A percentile compares a stretch with the other conserved stretches of the same genome.
phyloP scores from a whole-genome alignment of 2,113 vertebrate genomes.

The Nymphicus hollandicus region DNA sequence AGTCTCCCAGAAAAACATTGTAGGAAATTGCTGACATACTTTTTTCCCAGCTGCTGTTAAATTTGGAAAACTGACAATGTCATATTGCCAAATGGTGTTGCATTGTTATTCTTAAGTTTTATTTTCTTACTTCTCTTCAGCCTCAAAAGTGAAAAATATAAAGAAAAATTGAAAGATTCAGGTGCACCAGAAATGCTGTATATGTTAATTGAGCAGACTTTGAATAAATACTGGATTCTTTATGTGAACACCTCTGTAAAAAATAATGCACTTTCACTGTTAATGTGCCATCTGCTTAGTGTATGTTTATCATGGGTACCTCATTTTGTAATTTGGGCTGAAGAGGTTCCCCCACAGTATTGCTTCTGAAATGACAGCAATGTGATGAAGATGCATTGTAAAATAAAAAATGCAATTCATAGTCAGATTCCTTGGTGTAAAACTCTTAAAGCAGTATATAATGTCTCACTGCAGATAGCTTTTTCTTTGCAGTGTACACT shows the following conservation, averaged over 20 bases:
- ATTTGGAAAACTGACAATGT: not conserved
- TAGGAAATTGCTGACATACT: slow-evolving; percentile 1
- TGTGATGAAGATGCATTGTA: not conserved
- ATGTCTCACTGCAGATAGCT: not conserved
- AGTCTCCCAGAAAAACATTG: not conserved
- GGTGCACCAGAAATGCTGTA: not conserved
- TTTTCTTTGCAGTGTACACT: not conserved
- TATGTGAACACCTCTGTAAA: not conserved
- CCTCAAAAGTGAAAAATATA: not conserved
- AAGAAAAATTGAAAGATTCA: not conserved
- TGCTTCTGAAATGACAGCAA: not conserved
- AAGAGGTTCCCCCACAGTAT: not conserved
- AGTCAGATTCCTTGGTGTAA: not conserved
- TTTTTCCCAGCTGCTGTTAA: slow-evolving; percentile 10
- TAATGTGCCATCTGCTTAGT: not conserved
- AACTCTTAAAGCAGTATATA: not conserved
- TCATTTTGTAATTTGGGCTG: not conserved
- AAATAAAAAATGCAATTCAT: not conserved
- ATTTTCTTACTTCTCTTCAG: not conserved
- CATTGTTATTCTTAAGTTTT: not conserved
- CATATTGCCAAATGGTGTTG: not conserved
- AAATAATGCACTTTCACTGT: not conserved
- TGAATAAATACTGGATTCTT: not conserved
- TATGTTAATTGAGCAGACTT: not conserved
- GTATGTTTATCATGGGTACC: not conserved